A percentile compares a stretch with the other conserved stretches of the same genome.
Evolutionary conservation across 2,797 vertebrate genomes (phyloP).

Genomic region (Sebastes goodei): DNA sequence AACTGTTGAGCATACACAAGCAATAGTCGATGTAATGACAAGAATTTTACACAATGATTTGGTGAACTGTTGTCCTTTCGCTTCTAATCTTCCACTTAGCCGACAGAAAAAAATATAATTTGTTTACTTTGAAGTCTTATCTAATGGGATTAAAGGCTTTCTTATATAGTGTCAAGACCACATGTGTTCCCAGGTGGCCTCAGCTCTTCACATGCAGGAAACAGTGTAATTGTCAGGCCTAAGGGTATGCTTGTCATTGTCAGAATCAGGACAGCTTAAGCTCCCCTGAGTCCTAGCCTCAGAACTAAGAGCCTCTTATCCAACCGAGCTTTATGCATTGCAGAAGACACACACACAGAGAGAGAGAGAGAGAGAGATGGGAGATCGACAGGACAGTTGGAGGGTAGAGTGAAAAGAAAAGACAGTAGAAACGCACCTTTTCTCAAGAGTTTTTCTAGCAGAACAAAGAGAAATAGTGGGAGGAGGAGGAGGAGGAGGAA

Average conservation of each 20-base stretch:
- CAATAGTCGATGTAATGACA: neutral
- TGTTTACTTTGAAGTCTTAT: constrained; percentile 53
- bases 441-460: constrained; percentile 75
- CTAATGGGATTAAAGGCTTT: constrained; percentile 60
- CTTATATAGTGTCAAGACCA: constrained; percentile 58
- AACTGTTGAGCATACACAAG: neutral
- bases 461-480: constrained; percentile 69
- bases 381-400: constrained; percentile 64
- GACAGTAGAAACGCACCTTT: constrained; percentile 68
- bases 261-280: constrained; percentile 68
- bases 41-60: neutral
- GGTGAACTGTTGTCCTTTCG: constrained; percentile 3
- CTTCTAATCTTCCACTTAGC: constrained; percentile 29
- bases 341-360: constrained; percentile 6
- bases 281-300: constrained; percentile 64
- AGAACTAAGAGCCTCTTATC: constrained; percentile 70
- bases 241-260: constrained; percentile 71
- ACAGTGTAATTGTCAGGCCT: constrained; percentile 70
- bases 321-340: constrained; percentile 39
- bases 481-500: constrained; percentile 29
- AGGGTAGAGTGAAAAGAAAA: constrained; percentile 49
- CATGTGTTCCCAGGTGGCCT: constrained; percentile 63
- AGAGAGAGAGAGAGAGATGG: neutral
- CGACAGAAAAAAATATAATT: constrained; percentile 19
- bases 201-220: constrained; percentile 61